Evolutionary conservation across 1,140 invertebrate species (phyloP).

Genomic region (Nylanderia fulva): DNA sequence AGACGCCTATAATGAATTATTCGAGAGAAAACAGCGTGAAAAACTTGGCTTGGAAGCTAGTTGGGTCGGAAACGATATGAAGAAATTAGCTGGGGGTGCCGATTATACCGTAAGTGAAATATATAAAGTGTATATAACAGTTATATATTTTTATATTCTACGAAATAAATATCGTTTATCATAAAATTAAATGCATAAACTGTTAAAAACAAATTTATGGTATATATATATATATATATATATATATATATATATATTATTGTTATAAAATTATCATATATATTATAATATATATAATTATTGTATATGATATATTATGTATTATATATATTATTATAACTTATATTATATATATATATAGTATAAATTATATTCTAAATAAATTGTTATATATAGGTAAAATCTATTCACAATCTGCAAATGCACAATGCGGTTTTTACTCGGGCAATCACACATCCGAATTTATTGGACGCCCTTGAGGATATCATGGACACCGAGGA

Average conservation of each 20-base stretch:
- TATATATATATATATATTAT: too few relatives aligned
- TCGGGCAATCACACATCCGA: constrained; percentile 85
- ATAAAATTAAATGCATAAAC: too few relatives aligned
- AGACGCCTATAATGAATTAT: constrained; percentile 84
- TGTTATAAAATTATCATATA: too few relatives aligned
- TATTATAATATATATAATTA: too few relatives aligned
- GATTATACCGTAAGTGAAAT: constrained; percentile 80
- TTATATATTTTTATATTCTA: neutral
- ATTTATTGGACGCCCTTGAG: constrained; percentile 87
- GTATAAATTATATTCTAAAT: too few relatives aligned
- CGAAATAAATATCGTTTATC: neutral
- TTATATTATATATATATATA: too few relatives aligned
- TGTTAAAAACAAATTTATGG: too few relatives aligned
- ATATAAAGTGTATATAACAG: neutral
- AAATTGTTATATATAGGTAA: constrained; percentile 79
- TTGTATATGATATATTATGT: too few relatives aligned
- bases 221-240: too few relatives aligned
- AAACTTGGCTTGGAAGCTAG: constrained; percentile 84
- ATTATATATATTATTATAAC: too few relatives aligned
- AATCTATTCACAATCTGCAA: constrained; percentile 87
- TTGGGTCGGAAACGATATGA: constrained; percentile 85
- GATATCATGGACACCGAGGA: constrained; percentile 87
- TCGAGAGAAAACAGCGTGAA: constrained; percentile 80
- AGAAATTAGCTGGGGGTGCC: constrained; percentile 78
- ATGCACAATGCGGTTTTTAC: constrained; percentile 87